Percentiles rank a stretch among this genome's conserved stretches.
phyloP scores from a whole-genome alignment of 2,113 vertebrate species.

The Thamnophis sirtalis region DNA sequence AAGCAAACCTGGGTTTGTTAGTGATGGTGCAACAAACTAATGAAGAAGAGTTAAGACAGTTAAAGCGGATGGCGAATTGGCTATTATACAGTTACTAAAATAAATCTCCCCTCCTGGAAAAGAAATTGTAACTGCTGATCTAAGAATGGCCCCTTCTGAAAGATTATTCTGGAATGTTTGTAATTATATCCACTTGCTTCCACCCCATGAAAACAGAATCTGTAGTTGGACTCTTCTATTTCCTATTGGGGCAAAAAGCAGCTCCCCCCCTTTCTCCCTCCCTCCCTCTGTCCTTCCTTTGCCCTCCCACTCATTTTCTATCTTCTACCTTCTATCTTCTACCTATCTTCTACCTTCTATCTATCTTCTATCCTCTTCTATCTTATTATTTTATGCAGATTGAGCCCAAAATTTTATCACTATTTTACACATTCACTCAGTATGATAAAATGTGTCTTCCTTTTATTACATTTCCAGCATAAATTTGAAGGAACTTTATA shows the following conservation, averaged over 20 bases:
- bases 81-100: background rate
- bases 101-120: background rate
- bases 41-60: background rate
- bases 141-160: background rate
- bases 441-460: background rate
- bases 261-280: too few relatives aligned
- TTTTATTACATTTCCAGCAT: background rate
- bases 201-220: background rate
- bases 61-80: background rate
- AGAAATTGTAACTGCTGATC: background rate
- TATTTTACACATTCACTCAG: background rate
- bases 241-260: background rate
- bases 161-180: background rate
- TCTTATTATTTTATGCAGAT: background rate
- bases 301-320: too few relatives aligned
- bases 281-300: too few relatives aligned
- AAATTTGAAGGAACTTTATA: background rate
- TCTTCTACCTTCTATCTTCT: too few relatives aligned
- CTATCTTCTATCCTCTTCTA: background rate
- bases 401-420: background rate
- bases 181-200: background rate
- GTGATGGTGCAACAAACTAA: background rate
- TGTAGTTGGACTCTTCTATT: background rate
- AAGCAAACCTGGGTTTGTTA: background rate
- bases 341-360: background rate